Conservation (phyloP, 2,888 invertebrate species). For the Drosophila nr. perissopoda region DNA sequence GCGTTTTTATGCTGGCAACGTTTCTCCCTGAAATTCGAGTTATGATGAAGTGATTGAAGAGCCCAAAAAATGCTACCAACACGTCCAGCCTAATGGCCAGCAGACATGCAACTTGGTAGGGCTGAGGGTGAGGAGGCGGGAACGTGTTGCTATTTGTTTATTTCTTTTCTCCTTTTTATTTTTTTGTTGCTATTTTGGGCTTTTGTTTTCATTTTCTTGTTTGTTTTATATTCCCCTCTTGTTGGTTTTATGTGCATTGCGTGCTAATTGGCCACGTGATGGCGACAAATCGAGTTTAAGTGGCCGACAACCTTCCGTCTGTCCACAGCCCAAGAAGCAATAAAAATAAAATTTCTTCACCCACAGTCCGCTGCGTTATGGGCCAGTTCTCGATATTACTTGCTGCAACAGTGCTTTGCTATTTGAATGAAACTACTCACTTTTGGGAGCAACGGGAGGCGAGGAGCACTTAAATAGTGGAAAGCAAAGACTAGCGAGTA, state of each 20-base stretch:
- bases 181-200: slow-evolving; percentile 38
- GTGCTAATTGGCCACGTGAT: slow-evolving; percentile 78
- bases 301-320: slow-evolving; percentile 37
- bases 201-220: slow-evolving; percentile 46
- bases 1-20: slow-evolving; percentile 56
- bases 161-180: slow-evolving; percentile 16
- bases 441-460: background rate
- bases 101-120: slow-evolving; percentile 60
- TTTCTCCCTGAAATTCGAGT: slow-evolving; percentile 36
- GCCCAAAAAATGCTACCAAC: slow-evolving; percentile 31
- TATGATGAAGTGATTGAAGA: slow-evolving; percentile 79
- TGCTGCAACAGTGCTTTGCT: background rate
- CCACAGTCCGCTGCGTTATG: background rate
- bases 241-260: slow-evolving; percentile 62
- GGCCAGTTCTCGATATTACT: background rate
- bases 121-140: background rate
- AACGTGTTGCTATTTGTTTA: slow-evolving; percentile 61
- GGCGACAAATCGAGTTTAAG: slow-evolving; percentile 78
- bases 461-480: too few relatives aligned
- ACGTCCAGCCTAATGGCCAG: slow-evolving; percentile 58
- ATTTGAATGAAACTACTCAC: background rate
- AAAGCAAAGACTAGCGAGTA: background rate
- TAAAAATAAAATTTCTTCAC: slow-evolving; percentile 6
- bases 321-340: background rate
- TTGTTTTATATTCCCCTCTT: slow-evolving; percentile 7